Evolutionary conservation across 2,888 invertebrate species (phyloP).

Genomic region (Phaonia tiefii): DNA sequence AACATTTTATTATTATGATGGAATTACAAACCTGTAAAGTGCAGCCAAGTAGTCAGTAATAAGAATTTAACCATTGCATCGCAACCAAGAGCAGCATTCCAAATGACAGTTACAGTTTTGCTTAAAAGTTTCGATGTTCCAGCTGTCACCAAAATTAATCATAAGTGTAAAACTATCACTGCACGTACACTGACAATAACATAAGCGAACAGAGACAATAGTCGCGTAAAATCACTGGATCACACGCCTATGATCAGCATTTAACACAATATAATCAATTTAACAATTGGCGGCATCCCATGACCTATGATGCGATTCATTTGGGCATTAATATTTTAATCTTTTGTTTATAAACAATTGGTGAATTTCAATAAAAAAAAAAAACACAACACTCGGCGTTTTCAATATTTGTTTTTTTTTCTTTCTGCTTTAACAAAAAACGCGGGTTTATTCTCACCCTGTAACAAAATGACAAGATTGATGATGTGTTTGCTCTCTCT

Average conservation of each 20-base stretch:
- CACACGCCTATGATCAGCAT: no score
- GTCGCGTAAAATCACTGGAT: no score
- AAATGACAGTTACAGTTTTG: conserved; percentile 9
- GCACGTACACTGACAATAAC: conserved; percentile 5
- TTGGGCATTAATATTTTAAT: conserved; percentile 9
- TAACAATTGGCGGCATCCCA: no score
- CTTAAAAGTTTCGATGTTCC: not conserved
- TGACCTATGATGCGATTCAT: not conserved
- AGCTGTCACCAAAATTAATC: conserved; percentile 37
- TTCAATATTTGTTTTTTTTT: no score
- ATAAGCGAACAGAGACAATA: no score
- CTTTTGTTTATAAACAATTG: conserved; percentile 23
- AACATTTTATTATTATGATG: conserved; percentile 4
- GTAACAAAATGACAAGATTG: conserved; percentile 20
- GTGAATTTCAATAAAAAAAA: not conserved
- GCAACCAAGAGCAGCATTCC: not conserved
- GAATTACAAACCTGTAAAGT: conserved; percentile 15
- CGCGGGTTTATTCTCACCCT: not conserved
- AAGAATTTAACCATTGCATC: not conserved
- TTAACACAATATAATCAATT: no score
- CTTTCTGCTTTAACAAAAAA: not conserved
- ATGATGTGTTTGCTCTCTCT: no score
- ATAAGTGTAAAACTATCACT: conserved; percentile 39
- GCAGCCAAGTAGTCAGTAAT: not conserved
- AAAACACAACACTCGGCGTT: not conserved